Conservation (phyloP, 2,888 invertebrate species). For the Chloromyia formosa region DNA sequence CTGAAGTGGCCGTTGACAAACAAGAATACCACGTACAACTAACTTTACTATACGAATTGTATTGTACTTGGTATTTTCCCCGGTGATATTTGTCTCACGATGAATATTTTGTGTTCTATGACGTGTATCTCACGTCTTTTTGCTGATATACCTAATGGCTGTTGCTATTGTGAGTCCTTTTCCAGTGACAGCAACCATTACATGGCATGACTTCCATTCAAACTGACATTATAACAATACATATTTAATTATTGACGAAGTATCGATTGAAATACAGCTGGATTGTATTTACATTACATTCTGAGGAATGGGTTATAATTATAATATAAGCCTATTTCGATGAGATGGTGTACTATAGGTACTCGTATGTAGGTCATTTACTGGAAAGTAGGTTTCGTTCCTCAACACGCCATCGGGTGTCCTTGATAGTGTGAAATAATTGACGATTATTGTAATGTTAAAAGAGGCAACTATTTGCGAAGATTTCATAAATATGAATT, state of each 20-base stretch:
- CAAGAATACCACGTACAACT: conserved; percentile 1
- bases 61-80: background rate
- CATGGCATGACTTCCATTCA: background rate
- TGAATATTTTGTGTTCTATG: conserved; percentile 27
- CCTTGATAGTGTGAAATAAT: too few relatives aligned
- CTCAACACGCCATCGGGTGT: too few relatives aligned
- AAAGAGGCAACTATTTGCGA: too few relatives aligned
- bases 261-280: background rate
- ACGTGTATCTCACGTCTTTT: background rate
- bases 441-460: too few relatives aligned
- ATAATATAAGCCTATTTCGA: too few relatives aligned
- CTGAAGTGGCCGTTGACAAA: conserved; percentile 1
- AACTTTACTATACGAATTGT: too few relatives aligned
- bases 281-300: too few relatives aligned
- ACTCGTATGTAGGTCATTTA: too few relatives aligned
- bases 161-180: background rate
- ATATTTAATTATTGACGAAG: background rate
- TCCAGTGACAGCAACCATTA: background rate
- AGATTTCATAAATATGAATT: too few relatives aligned
- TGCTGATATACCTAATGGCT: background rate
- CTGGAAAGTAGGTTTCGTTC: too few relatives aligned
- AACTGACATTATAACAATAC: background rate
- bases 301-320: too few relatives aligned
- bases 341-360: too few relatives aligned
- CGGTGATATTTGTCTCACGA: conserved; percentile 26